phyloP scores from a whole-genome alignment of 2,888 invertebrate genomes.

The Leucophora obtusa region DNA sequence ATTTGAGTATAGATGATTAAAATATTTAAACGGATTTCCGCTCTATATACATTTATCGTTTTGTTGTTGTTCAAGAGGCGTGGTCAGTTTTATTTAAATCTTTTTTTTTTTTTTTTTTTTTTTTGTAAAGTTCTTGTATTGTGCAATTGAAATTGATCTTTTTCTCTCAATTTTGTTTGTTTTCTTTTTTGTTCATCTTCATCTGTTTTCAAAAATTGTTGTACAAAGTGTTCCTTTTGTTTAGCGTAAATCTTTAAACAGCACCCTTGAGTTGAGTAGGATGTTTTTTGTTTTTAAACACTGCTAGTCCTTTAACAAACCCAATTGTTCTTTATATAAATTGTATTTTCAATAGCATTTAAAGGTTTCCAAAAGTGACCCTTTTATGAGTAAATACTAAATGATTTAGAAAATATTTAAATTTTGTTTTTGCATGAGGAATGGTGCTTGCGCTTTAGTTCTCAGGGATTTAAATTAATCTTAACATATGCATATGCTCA shows the following conservation, averaged over 20 bases:
- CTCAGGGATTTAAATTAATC: conserved; percentile 61
- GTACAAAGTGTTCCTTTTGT: conserved; percentile 50
- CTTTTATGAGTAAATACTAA: conserved; percentile 26
- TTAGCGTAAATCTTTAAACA: conserved; percentile 45
- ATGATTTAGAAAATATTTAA: conserved; percentile 35
- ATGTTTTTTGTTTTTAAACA: conserved; percentile 48
- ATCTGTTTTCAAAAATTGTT: background rate
- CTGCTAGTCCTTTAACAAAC: conserved; percentile 22
- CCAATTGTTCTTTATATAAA: background rate
- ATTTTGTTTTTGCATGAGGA: conserved; percentile 4
- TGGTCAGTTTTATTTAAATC: conserved; percentile 62
- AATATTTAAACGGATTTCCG: conserved; percentile 40
- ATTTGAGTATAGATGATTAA: background rate
- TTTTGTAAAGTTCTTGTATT: background rate
- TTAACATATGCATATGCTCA: conserved; percentile 23
- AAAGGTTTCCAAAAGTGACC: conserved; percentile 46
- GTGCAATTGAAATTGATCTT: conserved; percentile 57
- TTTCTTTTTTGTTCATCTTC: background rate
- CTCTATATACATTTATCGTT: conserved; percentile 12
- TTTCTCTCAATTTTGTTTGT: conserved; percentile 16
- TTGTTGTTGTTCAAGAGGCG: conserved; percentile 48
- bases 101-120: conserved; percentile 21
- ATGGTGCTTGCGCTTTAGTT: conserved; percentile 31
- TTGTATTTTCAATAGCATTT: conserved; percentile 6
- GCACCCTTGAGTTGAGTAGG: conserved; percentile 61